Evolutionary conservation across 1,140 invertebrate species (phyloP), one percentile per base, ranked within the genome.

Genomic region (Hycleus cichorii): DNA sequence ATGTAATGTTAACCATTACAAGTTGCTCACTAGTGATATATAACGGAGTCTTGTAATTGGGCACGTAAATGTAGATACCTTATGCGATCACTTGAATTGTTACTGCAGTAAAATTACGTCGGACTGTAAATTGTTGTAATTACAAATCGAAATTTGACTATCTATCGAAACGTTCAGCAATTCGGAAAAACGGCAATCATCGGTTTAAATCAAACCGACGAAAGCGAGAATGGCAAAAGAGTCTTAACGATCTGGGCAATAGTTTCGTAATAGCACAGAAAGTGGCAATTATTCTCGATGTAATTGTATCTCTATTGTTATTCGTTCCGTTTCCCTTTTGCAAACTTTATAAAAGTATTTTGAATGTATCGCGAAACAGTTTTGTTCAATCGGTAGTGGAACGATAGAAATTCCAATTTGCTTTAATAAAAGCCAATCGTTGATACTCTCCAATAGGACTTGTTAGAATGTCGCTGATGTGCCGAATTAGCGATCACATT

Each of bases 61-160:
- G 46, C 48, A 49, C 54, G 46, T 57, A 49, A 18, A 18, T 18
- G 54, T 46, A 40, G 54, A 57, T 47, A 49, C 54, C 54, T 49
- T 47, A 49, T 46, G 46, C 46, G 54, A 57, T 57, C 54, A 49
- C 54, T 49, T 57, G 54, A 57, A 57, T 57, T 57, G 54, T 57
- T 48, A 49, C 54, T 57, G 54, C 54, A 46, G 54, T 49, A 49
- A 45, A 49, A 57, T 57, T 57, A 57, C 54, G 46, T 57, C 44
- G 38, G 48, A 46, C 54, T 49, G 48, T 57, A 57, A 42, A 57
- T 57, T 57, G 47, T 46, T 48, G 46, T 49, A 57, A 57, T 57
- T 57, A 32, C 4, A 32, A 7, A 32, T 32, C 32, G 32, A 32
- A 32, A 32, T 4, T 7, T 32, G 7, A 4, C 32, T 32, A 32